These are phyloP conservation scores for Empidonax traillii DNA, from an alignment of 2,113 vertebrate genomes.

Conservation along the genomic window DNA sequence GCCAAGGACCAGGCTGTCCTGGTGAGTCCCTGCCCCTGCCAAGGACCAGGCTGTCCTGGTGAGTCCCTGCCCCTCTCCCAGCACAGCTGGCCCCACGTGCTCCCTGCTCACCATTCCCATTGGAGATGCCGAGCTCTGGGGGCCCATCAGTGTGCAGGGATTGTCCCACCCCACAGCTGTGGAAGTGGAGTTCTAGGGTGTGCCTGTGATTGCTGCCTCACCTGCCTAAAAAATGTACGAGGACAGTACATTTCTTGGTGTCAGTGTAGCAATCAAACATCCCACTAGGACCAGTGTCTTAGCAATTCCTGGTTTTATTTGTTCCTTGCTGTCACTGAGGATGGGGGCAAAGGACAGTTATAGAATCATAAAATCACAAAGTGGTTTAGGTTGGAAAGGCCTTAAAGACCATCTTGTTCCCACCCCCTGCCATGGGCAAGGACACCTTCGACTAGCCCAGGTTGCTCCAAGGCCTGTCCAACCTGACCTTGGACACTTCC, in stretches of 20 bases:
- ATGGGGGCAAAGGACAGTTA: not conserved
- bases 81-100: not conserved
- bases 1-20: conserved; percentile 51
- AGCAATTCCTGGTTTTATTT: not conserved
- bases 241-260: too few species aligned
- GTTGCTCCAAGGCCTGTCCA: not conserved
- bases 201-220: not conserved
- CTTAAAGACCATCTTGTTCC: not conserved
- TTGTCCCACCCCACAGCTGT: not conserved
- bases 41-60: conserved; percentile 87
- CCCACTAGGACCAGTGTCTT: not conserved
- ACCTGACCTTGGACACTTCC: not conserved
- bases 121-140: not conserved
- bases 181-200: not conserved
- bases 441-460: not conserved
- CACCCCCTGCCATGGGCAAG: not conserved
- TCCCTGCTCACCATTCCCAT: accelerated
- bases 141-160: accelerated
- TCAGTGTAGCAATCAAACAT: not conserved
- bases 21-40: not conserved
- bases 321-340: not conserved
- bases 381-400: not conserved
- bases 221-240: not conserved
- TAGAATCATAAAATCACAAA: not conserved
- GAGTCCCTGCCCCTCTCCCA: not conserved